phyloP scores from a whole-genome alignment of 2,113 vertebrate species.

The Nycticebus coucang region DNA sequence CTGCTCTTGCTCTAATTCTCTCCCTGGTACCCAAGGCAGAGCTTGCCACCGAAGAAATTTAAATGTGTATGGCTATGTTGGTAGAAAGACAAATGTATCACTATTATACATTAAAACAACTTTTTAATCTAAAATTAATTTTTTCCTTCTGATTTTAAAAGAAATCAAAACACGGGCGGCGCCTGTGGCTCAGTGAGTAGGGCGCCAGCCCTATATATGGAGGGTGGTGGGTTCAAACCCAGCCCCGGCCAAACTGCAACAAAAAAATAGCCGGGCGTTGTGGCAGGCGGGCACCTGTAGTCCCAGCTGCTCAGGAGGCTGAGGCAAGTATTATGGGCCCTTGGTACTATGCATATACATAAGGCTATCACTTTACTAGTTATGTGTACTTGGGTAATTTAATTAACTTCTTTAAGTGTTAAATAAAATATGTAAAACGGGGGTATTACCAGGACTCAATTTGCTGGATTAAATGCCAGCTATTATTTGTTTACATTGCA shows the following conservation, averaged over 20 bases:
- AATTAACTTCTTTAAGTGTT: not conserved
- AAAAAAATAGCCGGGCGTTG: too few species aligned
- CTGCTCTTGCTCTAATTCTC: not conserved
- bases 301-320: too few species aligned
- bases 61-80: not conserved
- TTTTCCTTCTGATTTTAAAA: slow-evolving; percentile 11
- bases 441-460: not conserved
- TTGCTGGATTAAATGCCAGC: not conserved
- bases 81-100: not conserved
- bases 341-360: not conserved
- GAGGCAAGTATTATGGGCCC: too few species aligned
- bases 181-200: too few species aligned
- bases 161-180: not conserved
- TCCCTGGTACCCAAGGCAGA: not conserved
- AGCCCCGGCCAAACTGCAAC: too few species aligned
- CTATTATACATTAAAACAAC: not conserved
- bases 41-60: not conserved
- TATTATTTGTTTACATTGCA: not conserved
- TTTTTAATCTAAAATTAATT: not conserved
- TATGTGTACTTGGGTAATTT: not conserved
- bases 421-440: not conserved
- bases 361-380: not conserved
- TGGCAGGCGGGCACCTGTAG: too few species aligned
- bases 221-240: too few species aligned
- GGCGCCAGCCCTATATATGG: too few species aligned